Evolutionary conservation across 2,113 vertebrate species (phyloP).

Genomic region (Strix aluco): DNA sequence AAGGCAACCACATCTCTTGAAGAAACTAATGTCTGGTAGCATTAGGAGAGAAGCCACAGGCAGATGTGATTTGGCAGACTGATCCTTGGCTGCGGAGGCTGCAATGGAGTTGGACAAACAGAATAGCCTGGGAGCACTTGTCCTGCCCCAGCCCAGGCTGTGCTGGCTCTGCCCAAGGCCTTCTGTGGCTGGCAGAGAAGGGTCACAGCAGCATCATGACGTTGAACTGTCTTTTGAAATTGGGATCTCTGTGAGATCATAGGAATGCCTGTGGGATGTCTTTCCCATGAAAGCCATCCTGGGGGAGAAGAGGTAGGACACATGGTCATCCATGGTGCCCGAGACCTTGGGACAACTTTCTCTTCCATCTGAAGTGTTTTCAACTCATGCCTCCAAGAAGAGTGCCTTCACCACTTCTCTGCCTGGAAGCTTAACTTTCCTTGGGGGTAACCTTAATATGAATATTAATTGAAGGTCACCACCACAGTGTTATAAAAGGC

Average conservation of each 20-base stretch:
- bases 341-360: not conserved
- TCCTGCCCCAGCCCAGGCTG: not conserved
- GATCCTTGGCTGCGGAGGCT: not conserved
- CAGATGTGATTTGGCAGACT: not conserved
- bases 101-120: not conserved
- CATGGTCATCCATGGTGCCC: not conserved
- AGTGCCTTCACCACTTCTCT: not conserved
- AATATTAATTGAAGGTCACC: not conserved
- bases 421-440: not conserved
- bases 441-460: not conserved
- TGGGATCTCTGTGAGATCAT: not conserved
- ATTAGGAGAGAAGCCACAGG: not conserved
- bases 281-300: not conserved
- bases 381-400: not conserved
- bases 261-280: not conserved
- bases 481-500: not conserved
- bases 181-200: not conserved
- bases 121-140: not conserved
- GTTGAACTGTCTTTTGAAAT: not conserved
- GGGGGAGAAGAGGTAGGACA: not conserved
- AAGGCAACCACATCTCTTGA: not conserved
- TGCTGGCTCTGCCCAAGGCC: not conserved
- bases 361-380: not conserved
- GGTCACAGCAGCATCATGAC: not conserved
- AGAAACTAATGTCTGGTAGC: not conserved